Conservation (phyloP, 2,888 invertebrate genomes). For the Tachystola acroxantha region DNA sequence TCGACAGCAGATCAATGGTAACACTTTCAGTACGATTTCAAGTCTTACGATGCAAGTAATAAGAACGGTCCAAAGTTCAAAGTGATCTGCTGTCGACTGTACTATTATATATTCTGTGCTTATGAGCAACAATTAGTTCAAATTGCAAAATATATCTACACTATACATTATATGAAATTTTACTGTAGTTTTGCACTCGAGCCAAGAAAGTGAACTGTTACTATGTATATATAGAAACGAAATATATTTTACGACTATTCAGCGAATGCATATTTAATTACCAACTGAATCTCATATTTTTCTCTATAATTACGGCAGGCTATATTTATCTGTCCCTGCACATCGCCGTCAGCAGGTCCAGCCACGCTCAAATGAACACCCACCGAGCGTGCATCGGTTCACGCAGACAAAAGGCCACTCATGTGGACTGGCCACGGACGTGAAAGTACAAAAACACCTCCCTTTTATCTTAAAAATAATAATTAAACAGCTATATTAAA, state of each 20-base stretch:
- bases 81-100: too few species aligned
- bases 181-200: not conserved
- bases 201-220: too few species aligned
- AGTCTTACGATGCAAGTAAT: too few species aligned
- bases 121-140: too few species aligned
- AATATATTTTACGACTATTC: not conserved
- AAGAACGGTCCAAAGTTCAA: too few species aligned
- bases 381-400: constrained; percentile 51
- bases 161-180: too few species aligned
- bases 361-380: constrained; percentile 52
- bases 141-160: too few species aligned
- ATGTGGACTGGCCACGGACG: constrained; percentile 43
- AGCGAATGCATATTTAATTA: not conserved
- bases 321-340: constrained; percentile 14
- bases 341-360: constrained; percentile 24
- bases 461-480: constrained; percentile 44
- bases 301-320: not conserved
- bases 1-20: too few species aligned
- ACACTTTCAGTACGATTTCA: too few species aligned
- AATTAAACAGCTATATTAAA: constrained; percentile 37
- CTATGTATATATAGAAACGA: not conserved
- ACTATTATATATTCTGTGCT: too few species aligned
- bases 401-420: constrained; percentile 42
- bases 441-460: constrained; percentile 34
- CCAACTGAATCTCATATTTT: not conserved